These are phyloP conservation scores for Gari tellinella DNA, from an alignment of 2,888 invertebrate species.

Conservation along the genomic window DNA sequence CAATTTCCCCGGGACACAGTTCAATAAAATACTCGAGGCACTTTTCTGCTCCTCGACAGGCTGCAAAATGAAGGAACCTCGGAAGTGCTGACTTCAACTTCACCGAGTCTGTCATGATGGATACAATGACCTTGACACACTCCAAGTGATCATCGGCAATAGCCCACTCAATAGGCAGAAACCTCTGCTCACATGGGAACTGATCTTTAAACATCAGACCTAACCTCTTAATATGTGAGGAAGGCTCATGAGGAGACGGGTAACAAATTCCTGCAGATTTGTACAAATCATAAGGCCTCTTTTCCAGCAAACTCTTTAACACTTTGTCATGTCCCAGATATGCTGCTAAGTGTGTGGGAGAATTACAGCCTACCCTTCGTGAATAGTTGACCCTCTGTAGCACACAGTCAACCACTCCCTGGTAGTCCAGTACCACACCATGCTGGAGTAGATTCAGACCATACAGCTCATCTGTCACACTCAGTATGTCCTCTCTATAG, in stretches of 20 bases:
- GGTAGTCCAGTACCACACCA: constrained; percentile 89
- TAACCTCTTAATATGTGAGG: constrained; percentile 65
- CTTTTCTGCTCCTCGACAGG: constrained; percentile 87
- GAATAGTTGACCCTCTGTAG: constrained; percentile 88
- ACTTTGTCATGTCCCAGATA: constrained; percentile 89
- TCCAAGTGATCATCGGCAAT: constrained; percentile 78
- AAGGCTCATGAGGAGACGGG: constrained; percentile 88
- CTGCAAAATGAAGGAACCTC: constrained; percentile 77
- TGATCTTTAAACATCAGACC: constrained; percentile 78
- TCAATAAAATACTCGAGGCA: constrained; percentile 79
- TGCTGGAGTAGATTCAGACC: constrained; percentile 90
- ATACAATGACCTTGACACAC: constrained; percentile 71
- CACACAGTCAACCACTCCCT: constrained; percentile 87
- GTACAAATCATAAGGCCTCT: constrained; percentile 90
- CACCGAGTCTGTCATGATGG: constrained; percentile 22
- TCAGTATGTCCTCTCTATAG: constrained; percentile 68
- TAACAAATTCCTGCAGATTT: constrained; percentile 90
- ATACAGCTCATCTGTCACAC: constrained; percentile 86
- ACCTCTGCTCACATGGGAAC: constrained; percentile 76
- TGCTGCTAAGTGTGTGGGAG: constrained; percentile 91
- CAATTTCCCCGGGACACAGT: constrained; percentile 72
- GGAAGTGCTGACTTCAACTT: constrained; percentile 25
- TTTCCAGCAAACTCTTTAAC: constrained; percentile 88
- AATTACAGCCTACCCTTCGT: constrained; percentile 89
- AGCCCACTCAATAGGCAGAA: constrained; percentile 80